These are phyloP conservation scores for Pseudopodoces humilis DNA, from an alignment of 2,113 vertebrate genomes.

Conservation along the genomic window DNA sequence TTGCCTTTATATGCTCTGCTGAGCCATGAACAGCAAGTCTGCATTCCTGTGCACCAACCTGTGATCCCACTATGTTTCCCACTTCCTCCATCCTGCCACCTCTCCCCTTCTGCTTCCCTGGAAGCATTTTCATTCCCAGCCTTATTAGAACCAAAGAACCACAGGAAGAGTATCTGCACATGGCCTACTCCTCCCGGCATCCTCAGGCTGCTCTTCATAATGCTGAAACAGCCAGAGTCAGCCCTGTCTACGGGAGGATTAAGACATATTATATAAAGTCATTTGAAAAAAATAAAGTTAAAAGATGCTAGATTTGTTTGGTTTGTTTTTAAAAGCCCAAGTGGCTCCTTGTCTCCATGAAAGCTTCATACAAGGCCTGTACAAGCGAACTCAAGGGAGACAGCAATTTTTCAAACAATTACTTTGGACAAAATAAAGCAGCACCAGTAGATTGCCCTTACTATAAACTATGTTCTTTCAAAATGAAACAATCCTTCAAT, in stretches of 20 bases:
- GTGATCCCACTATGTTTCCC: background rate
- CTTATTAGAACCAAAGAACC: background rate
- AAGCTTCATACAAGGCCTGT: background rate
- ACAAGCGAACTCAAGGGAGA: conserved; percentile 3
- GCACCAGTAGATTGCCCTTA: background rate
- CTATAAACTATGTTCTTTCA: conserved; percentile 29
- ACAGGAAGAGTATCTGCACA: background rate
- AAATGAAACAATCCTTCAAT: conserved; percentile 59
- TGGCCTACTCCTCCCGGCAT: background rate
- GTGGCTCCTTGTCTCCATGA: background rate
- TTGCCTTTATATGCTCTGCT: background rate
- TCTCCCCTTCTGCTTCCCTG: background rate
- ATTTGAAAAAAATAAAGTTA: background rate
- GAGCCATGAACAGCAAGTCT: background rate
- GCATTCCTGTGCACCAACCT: background rate
- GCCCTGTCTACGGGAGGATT: background rate
- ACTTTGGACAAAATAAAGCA: conserved; percentile 32
- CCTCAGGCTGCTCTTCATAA: background rate
- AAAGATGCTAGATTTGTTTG: background rate
- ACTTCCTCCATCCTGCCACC: background rate
- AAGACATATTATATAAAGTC: background rate
- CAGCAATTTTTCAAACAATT: conserved; percentile 25
- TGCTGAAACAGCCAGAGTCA: background rate
- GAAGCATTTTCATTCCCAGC: background rate
- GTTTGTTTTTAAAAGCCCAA: background rate